These are phyloP conservation scores for Ara ararauna DNA, from an alignment of 2,797 vertebrate species.

Conservation along the genomic window DNA sequence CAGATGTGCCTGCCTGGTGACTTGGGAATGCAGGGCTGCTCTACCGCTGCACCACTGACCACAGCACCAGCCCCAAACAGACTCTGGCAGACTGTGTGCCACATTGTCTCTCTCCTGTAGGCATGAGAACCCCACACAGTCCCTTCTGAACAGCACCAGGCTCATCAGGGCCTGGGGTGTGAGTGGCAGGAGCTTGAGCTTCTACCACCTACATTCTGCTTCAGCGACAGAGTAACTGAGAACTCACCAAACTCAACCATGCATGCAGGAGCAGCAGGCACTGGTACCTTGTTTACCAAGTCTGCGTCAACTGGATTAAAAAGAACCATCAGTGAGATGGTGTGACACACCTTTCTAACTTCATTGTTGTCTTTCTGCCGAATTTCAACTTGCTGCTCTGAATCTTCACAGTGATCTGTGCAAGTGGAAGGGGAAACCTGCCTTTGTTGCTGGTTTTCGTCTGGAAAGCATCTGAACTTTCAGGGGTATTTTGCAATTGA, in stretches of 20 bases:
- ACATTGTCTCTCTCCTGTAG: fast-evolving
- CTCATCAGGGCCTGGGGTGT: fast-evolving
- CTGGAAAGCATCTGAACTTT: background rate
- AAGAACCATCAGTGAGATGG: fast-evolving
- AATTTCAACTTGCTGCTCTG: background rate
- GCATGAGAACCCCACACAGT: background rate
- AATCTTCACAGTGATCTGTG: background rate
- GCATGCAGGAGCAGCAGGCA: background rate
- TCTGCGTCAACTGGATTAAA: background rate
- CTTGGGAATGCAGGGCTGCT: background rate
- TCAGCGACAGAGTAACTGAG: background rate
- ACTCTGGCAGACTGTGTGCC: background rate
- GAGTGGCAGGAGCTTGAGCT: background rate
- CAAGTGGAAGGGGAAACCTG: background rate
- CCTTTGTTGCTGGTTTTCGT: background rate
- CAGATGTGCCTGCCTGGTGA: background rate
- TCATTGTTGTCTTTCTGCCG: background rate
- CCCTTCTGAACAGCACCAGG: background rate
- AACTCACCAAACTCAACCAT: background rate
- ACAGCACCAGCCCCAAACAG: background rate
- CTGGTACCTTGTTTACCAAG: background rate
- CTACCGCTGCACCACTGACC: background rate
- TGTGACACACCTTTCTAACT: background rate
- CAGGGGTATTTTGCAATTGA: background rate
- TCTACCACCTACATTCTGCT: background rate